phyloP scores from a whole-genome alignment of 1,140 invertebrate genomes.

The Streblospio benedicti region DNA sequence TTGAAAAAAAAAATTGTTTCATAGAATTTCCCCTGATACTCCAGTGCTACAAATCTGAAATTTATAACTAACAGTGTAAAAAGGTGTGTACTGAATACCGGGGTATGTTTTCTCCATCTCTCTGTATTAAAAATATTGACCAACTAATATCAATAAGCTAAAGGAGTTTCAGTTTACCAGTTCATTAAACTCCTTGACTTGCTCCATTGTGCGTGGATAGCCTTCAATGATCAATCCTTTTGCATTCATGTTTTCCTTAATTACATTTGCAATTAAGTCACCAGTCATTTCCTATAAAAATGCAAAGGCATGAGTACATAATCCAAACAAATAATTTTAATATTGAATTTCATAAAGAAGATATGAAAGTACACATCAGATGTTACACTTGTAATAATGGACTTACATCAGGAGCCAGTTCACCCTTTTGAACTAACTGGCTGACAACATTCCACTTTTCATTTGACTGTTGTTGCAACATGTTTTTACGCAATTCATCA shows the following conservation, averaged over 20 bases:
- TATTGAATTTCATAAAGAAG: neutral
- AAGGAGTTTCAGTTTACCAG: too few species aligned
- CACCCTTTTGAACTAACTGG: constrained; percentile 34
- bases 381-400: too few species aligned
- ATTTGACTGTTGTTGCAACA: constrained; percentile 25
- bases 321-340: constrained; percentile 5
- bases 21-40: neutral
- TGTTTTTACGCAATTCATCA: constrained; percentile 28
- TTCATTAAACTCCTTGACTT: constrained; percentile 33
- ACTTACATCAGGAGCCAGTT: constrained; percentile 39
- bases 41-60: neutral
- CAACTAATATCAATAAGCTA: too few species aligned
- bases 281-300: constrained; percentile 68
- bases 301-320: too few species aligned
- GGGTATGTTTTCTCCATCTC: too few species aligned
- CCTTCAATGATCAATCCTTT: constrained; percentile 94
- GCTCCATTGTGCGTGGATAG: constrained; percentile 56
- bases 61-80: too few species aligned
- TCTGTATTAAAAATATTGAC: too few species aligned
- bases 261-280: constrained; percentile 71
- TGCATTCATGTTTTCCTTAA: constrained; percentile 57
- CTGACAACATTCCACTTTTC: constrained; percentile 36
- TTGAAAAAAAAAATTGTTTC: constrained; percentile 7
- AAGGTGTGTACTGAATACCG: too few species aligned
- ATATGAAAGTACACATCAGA: neutral